phyloP scores from a whole-genome alignment of 92 coral and sea anemone species.

The Palythoa heliodiscus region DNA sequence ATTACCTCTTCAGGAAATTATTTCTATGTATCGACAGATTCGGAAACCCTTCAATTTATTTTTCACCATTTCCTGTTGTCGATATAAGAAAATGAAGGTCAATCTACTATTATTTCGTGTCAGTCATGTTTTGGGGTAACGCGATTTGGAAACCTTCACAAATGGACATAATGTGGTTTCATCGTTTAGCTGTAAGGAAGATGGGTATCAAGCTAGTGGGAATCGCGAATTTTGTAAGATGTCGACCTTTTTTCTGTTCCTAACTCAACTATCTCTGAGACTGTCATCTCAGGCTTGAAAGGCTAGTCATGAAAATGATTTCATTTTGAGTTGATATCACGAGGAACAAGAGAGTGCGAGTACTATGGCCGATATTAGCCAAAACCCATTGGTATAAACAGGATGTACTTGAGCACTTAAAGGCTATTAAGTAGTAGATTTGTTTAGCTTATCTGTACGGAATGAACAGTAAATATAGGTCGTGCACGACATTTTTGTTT shows the following conservation, averaged over 20 bases:
- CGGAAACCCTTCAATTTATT: conserved; percentile 56
- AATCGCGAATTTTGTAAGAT: background rate
- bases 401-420: conserved; percentile 67
- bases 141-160: background rate
- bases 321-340: conserved; percentile 27
- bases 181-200: background rate
- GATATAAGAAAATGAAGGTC: conserved; percentile 20
- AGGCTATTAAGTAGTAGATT: conserved; percentile 73
- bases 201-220: background rate
- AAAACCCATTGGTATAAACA: conserved; percentile 73
- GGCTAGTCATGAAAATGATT: conserved; percentile 1
- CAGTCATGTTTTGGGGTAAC: conserved; percentile 3
- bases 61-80: conserved; percentile 43
- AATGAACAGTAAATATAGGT: conserved; percentile 66
- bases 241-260: no score
- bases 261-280: no score
- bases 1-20: conserved; percentile 70
- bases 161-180: conserved; percentile 32
- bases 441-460: conserved; percentile 75
- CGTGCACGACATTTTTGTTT: conserved; percentile 34
- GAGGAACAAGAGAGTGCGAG: conserved; percentile 3
- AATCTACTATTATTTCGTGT: background rate
- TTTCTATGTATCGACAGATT: conserved; percentile 56
- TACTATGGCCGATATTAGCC: conserved; percentile 41
- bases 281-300: background rate